Base-by-base conservation (phyloP, 2,797 vertebrate genomes). In the Menidia menidia region DNA sequence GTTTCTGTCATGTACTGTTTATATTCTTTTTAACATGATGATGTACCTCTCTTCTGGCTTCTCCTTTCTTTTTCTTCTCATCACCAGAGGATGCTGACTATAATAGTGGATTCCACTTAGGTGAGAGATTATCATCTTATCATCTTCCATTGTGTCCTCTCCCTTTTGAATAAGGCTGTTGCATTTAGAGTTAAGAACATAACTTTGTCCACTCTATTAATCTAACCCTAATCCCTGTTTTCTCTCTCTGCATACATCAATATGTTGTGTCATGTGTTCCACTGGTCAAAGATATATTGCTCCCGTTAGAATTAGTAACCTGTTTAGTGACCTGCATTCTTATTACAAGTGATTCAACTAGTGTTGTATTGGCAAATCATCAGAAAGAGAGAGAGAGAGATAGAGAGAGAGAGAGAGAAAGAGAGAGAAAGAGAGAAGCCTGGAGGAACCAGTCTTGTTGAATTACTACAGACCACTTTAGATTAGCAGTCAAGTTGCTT, bases 81-180 rank as follows among this genome's bases (percentile, higher is more conserved):
- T 92, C 90, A 92, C 93, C 96, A 98, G 96, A 97, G 93, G 97
- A 97, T 76, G 91, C 93, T 89, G 95, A 95, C 84, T 90, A 93
- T 96, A 92, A 88, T 95, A 95, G 93, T 78, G 95, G 97, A 96
- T 90, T 94, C 90, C 94, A 94, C 86, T 82, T 97, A 96, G 97
- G 97, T 98, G 96, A 98, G 97, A 87, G 92, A 93, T 41, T 51
- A 14, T 80, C 69, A 73, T 78, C 70, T 76, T 71, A 31, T 71
- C 19, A 79, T 53, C 75, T 13, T 32, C 73, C 44, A 33, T 31
- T 68, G 58, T 52, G 32, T 74, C 65, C 48, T 61, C 0, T 51
- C 19, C 18, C 52, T 0, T 5, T 58, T 60, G 62, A 0, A 25
- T 59, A 33, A 82, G n/a, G 30, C 42, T 12, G 1, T 53, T 58